These are phyloP conservation scores for Zapornia atra DNA, from an alignment of 2,113 vertebrate genomes.

Conservation along the genomic window DNA sequence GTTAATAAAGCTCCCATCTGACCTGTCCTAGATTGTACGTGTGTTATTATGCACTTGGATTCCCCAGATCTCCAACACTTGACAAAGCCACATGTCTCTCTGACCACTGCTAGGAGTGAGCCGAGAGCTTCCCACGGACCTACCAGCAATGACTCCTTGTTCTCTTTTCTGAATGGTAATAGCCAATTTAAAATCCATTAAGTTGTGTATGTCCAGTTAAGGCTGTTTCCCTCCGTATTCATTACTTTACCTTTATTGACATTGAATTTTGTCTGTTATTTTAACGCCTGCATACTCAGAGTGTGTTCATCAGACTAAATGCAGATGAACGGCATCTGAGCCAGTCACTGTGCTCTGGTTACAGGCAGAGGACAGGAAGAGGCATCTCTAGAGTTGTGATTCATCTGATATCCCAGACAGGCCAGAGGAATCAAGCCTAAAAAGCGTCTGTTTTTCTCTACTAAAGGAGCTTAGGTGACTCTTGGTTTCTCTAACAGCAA, in stretches of 20 bases:
- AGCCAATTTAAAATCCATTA: slow-evolving; percentile 27
- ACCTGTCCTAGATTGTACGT: not conserved
- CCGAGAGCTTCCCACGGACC: not conserved
- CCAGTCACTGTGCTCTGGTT: not conserved
- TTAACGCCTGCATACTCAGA: not conserved
- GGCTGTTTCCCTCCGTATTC: not conserved
- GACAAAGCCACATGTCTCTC: not conserved
- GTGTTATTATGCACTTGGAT: not conserved
- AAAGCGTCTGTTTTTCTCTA: not conserved
- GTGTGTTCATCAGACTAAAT: not conserved
- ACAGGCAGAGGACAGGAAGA: not conserved
- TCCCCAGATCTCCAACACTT: not conserved
- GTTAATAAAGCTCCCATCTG: not conserved
- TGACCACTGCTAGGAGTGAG: not conserved
- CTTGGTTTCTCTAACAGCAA: not conserved
- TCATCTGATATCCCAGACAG: not conserved
- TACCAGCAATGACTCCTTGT: not conserved
- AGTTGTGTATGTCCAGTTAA: not conserved
- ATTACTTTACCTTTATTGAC: slow-evolving; percentile 23
- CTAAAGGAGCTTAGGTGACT: not conserved
- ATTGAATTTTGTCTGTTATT: slow-evolving; percentile 10
- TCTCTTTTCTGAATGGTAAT: not conserved
- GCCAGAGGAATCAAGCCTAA: not conserved
- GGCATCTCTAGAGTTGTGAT: not conserved
- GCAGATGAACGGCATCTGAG: not conserved